These are phyloP conservation scores for Eolophus roseicapilla DNA, from an alignment of 2,113 vertebrate species.

Conservation along the genomic window DNA sequence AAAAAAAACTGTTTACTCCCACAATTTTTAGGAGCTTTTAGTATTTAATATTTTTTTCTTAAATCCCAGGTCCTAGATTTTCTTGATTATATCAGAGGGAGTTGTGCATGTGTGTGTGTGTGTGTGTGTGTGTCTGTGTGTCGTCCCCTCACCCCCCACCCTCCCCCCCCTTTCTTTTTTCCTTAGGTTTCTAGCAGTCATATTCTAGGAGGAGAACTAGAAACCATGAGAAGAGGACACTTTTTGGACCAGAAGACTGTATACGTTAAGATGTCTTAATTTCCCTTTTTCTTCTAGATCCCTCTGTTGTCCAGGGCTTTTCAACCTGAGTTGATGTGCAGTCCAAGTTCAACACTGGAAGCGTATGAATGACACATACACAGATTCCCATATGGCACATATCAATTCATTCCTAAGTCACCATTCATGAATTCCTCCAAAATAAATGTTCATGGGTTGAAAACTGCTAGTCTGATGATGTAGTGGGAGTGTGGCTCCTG, in stretches of 20 bases:
- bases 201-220: neutral
- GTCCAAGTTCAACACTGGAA: neutral
- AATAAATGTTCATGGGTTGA: neutral
- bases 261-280: neutral
- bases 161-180: neutral
- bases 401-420: neutral
- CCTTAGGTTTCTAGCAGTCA: neutral
- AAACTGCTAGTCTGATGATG: neutral
- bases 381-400: neutral
- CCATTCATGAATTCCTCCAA: neutral
- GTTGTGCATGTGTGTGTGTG: too few species aligned
- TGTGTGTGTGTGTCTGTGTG: neutral
- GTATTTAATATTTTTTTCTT: neutral
- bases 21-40: neutral
- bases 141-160: neutral
- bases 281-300: neutral
- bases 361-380: neutral
- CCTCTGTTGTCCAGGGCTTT: neutral
- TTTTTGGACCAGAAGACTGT: neutral
- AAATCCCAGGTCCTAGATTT: neutral
- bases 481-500: neutral
- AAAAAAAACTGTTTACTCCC: neutral
- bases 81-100: neutral
- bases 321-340: neutral
- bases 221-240: neutral